phyloP scores from a whole-genome alignment of 2,113 vertebrate species.

The Leiothrix lutea region DNA sequence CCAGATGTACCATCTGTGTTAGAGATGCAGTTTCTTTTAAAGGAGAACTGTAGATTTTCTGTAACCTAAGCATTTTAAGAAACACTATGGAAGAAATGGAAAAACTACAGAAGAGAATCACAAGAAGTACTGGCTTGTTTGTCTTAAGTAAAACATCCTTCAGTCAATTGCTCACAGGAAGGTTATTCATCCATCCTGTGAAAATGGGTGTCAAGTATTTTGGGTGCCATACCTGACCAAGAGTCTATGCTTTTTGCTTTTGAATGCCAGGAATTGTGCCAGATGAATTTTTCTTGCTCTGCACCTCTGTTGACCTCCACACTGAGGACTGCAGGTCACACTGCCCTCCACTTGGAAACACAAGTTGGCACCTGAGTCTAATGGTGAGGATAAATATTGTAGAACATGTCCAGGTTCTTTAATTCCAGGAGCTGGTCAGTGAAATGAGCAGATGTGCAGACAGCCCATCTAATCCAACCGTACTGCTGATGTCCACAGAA shows the following conservation, averaged over 20 bases:
- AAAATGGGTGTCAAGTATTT: background rate
- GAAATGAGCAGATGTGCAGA: slow-evolving; percentile 6
- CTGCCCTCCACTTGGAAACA: background rate
- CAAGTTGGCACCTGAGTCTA: background rate
- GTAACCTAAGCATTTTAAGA: background rate
- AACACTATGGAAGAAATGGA: background rate
- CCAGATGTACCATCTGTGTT: background rate
- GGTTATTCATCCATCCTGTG: background rate
- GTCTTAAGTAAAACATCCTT: background rate
- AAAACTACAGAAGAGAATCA: background rate
- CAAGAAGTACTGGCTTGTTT: background rate
- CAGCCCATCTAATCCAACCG: background rate
- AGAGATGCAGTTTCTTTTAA: background rate
- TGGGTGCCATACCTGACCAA: background rate
- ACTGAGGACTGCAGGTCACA: background rate
- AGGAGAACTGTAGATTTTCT: background rate
- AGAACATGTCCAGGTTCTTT: background rate
- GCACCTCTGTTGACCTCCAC: background rate
- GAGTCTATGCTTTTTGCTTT: background rate
- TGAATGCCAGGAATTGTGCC: background rate
- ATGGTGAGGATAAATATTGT: background rate
- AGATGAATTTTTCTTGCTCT: background rate
- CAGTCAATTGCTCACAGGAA: background rate
- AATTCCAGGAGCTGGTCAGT: background rate
- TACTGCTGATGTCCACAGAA: background rate